Evolutionary conservation across 2,888 invertebrate species (phyloP).

Genomic region (Oasisia sp.): DNA sequence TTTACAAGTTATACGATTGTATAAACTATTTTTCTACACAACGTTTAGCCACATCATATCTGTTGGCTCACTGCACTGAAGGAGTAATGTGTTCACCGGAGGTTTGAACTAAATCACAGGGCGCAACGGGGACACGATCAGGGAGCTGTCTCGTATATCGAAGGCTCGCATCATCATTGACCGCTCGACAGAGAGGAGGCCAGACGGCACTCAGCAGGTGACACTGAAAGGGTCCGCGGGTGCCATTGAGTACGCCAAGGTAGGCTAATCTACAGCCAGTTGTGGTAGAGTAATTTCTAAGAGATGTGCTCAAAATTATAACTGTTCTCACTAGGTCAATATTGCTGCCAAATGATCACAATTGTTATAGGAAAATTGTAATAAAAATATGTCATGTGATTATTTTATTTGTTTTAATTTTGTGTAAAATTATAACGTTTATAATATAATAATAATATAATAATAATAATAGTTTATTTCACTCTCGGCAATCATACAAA

Average conservation of each 20-base stretch:
- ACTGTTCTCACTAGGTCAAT: not conserved
- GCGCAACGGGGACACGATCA: constrained; percentile 77
- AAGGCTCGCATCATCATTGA: constrained; percentile 71
- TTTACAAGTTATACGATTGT: too few relatives aligned
- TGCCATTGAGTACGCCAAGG: constrained; percentile 41
- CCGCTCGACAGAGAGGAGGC: constrained; percentile 34
- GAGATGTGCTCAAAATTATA: not conserved
- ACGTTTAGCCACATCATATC: not conserved
- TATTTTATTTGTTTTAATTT: not conserved
- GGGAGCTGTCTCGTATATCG: constrained; percentile 77
- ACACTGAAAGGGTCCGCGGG: constrained; percentile 34
- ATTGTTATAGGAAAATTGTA: not conserved
- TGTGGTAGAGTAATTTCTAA: not conserved
- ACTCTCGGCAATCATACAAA: too few relatives aligned
- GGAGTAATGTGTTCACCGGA: not conserved
- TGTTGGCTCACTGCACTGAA: not conserved
- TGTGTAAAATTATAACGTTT: not conserved
- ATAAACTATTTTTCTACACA: not conserved
- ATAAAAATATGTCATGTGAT: not conserved
- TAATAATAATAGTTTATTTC: too few relatives aligned
- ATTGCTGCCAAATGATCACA: not conserved
- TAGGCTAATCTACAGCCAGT: constrained; percentile 22
- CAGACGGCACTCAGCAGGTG: constrained; percentile 35
- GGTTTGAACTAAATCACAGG: constrained; percentile 58
- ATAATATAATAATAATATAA: too few relatives aligned